phyloP scores from a whole-genome alignment of 37 sponge, comb jelly and placozoan species.

The Aphrocallistes beatrix region DNA sequence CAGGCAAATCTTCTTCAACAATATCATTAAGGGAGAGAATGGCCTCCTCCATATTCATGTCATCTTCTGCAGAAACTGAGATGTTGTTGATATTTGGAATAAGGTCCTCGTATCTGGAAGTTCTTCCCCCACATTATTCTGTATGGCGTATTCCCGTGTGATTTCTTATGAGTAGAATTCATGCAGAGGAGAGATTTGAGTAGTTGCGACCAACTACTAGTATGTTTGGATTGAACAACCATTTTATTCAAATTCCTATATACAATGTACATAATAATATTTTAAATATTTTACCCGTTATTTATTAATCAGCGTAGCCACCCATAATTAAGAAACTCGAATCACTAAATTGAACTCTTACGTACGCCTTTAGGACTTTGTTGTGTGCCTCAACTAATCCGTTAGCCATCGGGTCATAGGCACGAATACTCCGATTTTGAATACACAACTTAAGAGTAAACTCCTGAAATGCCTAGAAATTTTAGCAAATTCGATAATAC shows the following conservation, averaged over 20 bases:
- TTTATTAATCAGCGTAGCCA: too few relatives aligned
- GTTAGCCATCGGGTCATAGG: not conserved
- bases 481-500: not conserved
- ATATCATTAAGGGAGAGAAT: not conserved
- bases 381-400: not conserved
- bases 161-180: too few relatives aligned
- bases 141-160: not conserved
- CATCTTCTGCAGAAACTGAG: not conserved
- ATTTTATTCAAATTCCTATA: not conserved
- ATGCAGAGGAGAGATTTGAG: not conserved
- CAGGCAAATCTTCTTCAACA: not conserved
- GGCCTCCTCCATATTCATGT: not conserved
- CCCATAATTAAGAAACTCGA: not conserved
- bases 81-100: not conserved
- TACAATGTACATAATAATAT: too few relatives aligned
- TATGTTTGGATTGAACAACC: not conserved
- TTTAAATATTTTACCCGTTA: not conserved
- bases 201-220: not conserved
- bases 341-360: not conserved
- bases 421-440: not conserved
- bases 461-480: not conserved
- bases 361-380: not conserved
- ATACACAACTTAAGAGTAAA: not conserved
- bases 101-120: not conserved
- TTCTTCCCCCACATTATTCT: not conserved